Evolutionary conservation across 2,797 vertebrate genomes (phyloP).

Genomic region (Coluber constrictor): DNA sequence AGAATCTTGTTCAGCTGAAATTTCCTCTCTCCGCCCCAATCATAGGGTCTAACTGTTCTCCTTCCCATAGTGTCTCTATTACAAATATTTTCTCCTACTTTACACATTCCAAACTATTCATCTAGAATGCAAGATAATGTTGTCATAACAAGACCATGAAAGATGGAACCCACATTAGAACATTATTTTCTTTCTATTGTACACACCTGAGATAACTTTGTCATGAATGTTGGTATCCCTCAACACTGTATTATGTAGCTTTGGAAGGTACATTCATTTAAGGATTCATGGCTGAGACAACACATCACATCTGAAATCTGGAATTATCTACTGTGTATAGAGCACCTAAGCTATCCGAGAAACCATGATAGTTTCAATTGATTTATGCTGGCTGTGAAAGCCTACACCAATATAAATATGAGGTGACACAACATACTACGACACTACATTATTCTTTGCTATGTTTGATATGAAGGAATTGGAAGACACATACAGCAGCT

Average conservation of each 20-base stretch:
- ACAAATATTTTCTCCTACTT: not conserved
- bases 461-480: not conserved
- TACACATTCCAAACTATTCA: not conserved
- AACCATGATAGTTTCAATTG: not conserved
- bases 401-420: not conserved
- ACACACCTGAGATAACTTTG: not conserved
- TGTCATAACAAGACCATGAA: not conserved
- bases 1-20: not conserved
- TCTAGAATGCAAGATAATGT: not conserved
- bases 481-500: not conserved
- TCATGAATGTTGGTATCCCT: not conserved
- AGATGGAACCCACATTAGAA: not conserved
- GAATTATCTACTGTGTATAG: not conserved
- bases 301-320: not conserved
- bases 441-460: not conserved
- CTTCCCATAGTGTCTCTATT: not conserved
- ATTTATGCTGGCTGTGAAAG: not conserved
- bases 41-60: not conserved
- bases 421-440: too few relatives aligned
- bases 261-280: not conserved
- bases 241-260: not conserved
- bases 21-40: not conserved
- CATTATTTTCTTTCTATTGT: not conserved
- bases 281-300: not conserved
- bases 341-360: not conserved